These are phyloP conservation scores for Lepilemur ruficaudatus DNA, from an alignment of 2,797 vertebrate genomes.

Conservation along the genomic window DNA sequence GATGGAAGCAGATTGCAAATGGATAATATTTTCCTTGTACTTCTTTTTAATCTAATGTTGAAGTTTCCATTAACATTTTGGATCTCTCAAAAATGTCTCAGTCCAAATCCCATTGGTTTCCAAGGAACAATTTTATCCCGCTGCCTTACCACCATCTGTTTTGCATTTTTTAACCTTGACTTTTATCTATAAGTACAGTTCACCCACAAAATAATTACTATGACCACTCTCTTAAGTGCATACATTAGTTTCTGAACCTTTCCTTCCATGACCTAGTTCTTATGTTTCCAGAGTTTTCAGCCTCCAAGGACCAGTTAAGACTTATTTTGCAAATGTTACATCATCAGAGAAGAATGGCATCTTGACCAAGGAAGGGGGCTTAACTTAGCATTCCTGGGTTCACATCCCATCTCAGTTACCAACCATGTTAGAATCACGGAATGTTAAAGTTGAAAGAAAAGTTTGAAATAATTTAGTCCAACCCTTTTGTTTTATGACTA, in stretches of 20 bases:
- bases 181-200: conserved; percentile 71
- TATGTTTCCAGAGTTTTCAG: conserved; percentile 49
- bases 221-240: conserved; percentile 55
- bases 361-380: conserved; percentile 20
- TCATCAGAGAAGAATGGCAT: conserved; percentile 63
- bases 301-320: conserved; percentile 54
- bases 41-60: conserved; percentile 57
- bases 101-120: conserved; percentile 57
- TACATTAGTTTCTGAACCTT: conserved; percentile 46
- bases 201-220: conserved; percentile 69
- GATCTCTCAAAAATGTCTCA: conserved; percentile 55
- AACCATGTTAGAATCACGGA: neutral
- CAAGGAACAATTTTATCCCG: conserved; percentile 50
- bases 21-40: conserved; percentile 62
- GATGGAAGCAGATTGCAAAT: conserved; percentile 55
- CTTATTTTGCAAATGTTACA: conserved; percentile 58
- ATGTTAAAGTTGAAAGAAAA: conserved; percentile 15
- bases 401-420: neutral
- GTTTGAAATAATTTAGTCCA: neutral
- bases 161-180: conserved; percentile 64
- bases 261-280: conserved; percentile 56
- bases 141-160: conserved; percentile 63
- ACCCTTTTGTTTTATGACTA: conserved; percentile 4
- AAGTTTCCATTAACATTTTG: conserved; percentile 67
- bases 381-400: conserved; percentile 29